Base-by-base conservation (phyloP, 2,113 vertebrate species). In the Tor tambroides region DNA sequence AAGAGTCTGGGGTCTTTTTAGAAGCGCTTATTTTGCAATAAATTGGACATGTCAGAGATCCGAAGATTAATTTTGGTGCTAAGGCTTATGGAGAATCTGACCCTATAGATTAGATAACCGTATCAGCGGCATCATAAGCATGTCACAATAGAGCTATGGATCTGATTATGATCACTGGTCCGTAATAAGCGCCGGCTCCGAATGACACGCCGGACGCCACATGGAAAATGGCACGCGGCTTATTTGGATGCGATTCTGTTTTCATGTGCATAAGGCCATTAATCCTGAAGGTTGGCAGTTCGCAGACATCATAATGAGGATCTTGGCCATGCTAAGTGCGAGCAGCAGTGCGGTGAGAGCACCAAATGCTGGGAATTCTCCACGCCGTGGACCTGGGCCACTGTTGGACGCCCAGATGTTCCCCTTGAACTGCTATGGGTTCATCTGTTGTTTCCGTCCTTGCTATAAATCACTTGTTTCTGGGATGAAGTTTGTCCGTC, bases 241-340 rank as follows among this genome's bases (percentile, higher is more conserved):
- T 77, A 77, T 84, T 84, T 84, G 76, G 59, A 86, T 72, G 21
- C 35, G 1, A 83, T 74, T 86, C 43, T 87, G 63, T 83, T 86
- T 84, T 69, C 83, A 74, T 86, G 74, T 15, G 21, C 71, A 83
- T 14, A 56, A 32, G 54, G 35, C 41, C 63, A 75, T 80, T 63
- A 77, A 67, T 67, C 67, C 80, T 79, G 41, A n/a, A 46, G 41
- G 78, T 69, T 71, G 56, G 28, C 86, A 65, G 59, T 77, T 67
- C 30, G 30, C 4, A 67, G 15, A 5, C 43, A 41, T 67, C 80
- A 32, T 28, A 63, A 86, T 56, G 79, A 76, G 54, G 49, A 84
- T 74, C 32, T 85, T 72, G 82, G 76, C 43, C 49, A 51, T 83
- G 79, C 41, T 80, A 84, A 75, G 67, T 35, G 65, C 14, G 28